These are phyloP conservation scores for Chironomus tentans DNA, from an alignment of 2,888 invertebrate genomes.

Conservation along the genomic window DNA sequence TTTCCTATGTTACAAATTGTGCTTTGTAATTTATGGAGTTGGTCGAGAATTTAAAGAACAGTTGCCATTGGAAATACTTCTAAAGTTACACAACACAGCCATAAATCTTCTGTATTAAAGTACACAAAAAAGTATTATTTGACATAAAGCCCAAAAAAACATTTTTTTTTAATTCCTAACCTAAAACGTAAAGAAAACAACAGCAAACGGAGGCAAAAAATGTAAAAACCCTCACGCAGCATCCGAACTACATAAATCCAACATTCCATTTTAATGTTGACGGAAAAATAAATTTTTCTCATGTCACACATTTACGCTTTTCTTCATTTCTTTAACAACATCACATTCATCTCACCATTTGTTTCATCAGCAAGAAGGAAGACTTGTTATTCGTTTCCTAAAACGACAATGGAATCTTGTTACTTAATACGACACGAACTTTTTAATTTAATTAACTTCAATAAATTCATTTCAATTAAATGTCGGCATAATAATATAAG, in stretches of 20 bases:
- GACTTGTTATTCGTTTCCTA: neutral
- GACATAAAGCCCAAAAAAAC: neutral
- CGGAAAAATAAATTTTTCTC: neutral
- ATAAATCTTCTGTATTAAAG: neutral
- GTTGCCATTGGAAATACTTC: neutral
- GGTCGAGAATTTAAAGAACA: neutral
- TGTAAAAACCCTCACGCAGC: neutral
- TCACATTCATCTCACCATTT: neutral
- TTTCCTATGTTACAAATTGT: neutral
- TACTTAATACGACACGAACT: neutral
- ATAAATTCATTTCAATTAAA: slow-evolving; percentile 1
- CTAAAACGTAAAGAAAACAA: neutral
- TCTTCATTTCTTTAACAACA: neutral
- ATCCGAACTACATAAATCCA: neutral
- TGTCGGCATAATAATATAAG: neutral
- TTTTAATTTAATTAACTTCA: slow-evolving; percentile 8
- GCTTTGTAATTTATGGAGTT: neutral
- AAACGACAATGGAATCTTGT: neutral
- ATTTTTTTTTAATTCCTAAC: neutral
- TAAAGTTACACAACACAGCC: neutral
- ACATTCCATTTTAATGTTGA: neutral
- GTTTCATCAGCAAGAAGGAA: neutral
- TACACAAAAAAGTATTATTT: neutral
- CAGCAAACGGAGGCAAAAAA: neutral
- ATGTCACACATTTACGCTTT: neutral